Evolutionary conservation across 2,797 vertebrate genomes (phyloP).

Genomic region (Enteromius anoplus): DNA sequence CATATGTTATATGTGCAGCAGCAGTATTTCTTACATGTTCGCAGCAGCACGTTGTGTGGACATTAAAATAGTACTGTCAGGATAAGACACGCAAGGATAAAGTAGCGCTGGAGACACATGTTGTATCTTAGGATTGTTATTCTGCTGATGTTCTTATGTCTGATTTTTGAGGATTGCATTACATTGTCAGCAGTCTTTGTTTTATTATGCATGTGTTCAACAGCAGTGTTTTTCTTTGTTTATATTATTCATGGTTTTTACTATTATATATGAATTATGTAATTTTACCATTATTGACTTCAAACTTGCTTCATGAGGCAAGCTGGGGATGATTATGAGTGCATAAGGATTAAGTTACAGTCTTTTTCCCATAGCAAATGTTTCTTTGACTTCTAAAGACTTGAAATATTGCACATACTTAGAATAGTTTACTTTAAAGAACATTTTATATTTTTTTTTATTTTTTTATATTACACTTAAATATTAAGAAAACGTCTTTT

Average conservation of each 20-base stretch:
- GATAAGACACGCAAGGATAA: no score
- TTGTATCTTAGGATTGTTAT: background rate
- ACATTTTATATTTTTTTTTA: background rate
- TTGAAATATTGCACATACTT: background rate
- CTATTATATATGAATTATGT: background rate
- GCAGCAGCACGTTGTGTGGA: no score
- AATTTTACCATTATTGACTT: background rate
- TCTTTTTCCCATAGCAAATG: background rate
- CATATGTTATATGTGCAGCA: no score
- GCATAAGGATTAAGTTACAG: background rate
- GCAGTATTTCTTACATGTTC: no score
- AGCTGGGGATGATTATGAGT: background rate
- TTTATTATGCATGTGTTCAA: background rate
- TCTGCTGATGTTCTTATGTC: background rate
- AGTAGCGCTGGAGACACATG: background rate
- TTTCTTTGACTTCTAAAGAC: background rate
- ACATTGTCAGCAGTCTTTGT: background rate
- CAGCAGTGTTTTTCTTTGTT: background rate
- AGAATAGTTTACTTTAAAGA: background rate
- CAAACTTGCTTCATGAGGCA: background rate
- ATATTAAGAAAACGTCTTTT: background rate
- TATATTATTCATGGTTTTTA: background rate
- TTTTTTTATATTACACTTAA: background rate
- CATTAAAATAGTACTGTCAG: no score
- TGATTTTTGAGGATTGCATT: background rate